These are phyloP conservation scores for Tiliacea citrago DNA, from an alignment of 2,888 invertebrate genomes.

Conservation along the genomic window DNA sequence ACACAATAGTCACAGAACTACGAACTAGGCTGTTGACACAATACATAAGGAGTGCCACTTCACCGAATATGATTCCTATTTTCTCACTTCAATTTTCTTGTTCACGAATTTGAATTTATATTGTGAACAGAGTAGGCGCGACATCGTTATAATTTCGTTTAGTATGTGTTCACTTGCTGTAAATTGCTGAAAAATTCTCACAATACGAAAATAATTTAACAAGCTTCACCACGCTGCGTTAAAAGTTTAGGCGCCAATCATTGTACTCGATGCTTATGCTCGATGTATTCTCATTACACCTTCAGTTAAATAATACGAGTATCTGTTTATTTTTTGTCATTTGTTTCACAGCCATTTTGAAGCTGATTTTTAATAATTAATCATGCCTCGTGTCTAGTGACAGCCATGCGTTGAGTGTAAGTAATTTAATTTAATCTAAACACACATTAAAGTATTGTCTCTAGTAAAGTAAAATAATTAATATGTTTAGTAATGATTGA, in stretches of 20 bases:
- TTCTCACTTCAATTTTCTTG: constrained; percentile 34
- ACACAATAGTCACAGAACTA: constrained; percentile 75
- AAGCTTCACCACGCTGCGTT: constrained; percentile 17
- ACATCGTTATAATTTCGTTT: constrained; percentile 24
- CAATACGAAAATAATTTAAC: neutral
- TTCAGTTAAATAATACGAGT: neutral
- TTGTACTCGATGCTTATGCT: constrained; percentile 5
- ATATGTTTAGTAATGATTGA: constrained; percentile 55
- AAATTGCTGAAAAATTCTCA: constrained; percentile 44
- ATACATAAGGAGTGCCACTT: constrained; percentile 61
- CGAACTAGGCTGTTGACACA: constrained; percentile 67
- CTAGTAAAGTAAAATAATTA: neutral
- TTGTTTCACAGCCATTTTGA: constrained; percentile 65
- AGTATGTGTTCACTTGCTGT: constrained; percentile 28
- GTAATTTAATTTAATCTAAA: constrained; percentile 53
- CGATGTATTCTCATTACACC: constrained; percentile 30
- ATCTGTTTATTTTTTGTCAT: neutral
- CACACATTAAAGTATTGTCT: constrained; percentile 1
- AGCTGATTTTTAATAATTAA: constrained; percentile 29
- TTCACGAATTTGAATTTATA: constrained; percentile 27
- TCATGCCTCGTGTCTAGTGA: constrained; percentile 58
- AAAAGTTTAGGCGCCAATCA: neutral
- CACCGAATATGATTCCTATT: constrained; percentile 49
- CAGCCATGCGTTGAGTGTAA: constrained; percentile 52
- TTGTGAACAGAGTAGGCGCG: neutral